Base-by-base conservation (phyloP, 2,113 vertebrate genomes). In the Dendropsophus ebraccatus region DNA sequence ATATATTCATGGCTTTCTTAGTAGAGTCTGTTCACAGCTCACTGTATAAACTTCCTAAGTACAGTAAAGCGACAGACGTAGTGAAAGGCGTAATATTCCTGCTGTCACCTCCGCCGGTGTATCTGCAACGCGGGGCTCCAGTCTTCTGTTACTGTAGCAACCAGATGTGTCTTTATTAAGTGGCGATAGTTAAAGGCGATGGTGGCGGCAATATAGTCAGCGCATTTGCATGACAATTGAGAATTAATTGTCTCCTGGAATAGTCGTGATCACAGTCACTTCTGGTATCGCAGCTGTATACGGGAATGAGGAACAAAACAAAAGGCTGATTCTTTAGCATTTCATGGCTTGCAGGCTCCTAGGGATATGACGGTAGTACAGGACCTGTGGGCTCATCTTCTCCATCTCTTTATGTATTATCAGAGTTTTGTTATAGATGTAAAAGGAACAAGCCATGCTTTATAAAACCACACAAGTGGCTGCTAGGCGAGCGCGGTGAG, bases 151-250 rank as follows among this genome's bases (percentile, higher is more conserved):
- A 77, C 74, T 78, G 83, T 78, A 85, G 83, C 83, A 78, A 78
- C 74, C 83, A 85, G 83, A 85, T 84, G 74, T 85, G 83, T 58
- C 75, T 84, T 76, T 62, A 84, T 84, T 84, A 84, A 77, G 72
- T 77, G 54, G n/a, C 14, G 58, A 85, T 62, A 37, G 47, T 78
- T 85, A 77, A 85, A 85, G 81, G 60, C 73, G 37, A 69, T 69
- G 52, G 56, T 9, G 74, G 60, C 23, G 35, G 73, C 83, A 76
- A 78, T 60, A 84, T 41, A 78, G 74, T 52, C 41, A 13, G 74
- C 74, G 56, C 9, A 85, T 78, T 78, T 69, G 83, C 83, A 85
- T 85, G 83, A 78, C 83, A 85, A 85, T 78, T 78, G 83, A 85
- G 74, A 85, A 78, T 85, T 85, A 85, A 85, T 85, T 84, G 82